phyloP scores from a whole-genome alignment of 2,888 invertebrate genomes.

The Cheilosia vulpina region DNA sequence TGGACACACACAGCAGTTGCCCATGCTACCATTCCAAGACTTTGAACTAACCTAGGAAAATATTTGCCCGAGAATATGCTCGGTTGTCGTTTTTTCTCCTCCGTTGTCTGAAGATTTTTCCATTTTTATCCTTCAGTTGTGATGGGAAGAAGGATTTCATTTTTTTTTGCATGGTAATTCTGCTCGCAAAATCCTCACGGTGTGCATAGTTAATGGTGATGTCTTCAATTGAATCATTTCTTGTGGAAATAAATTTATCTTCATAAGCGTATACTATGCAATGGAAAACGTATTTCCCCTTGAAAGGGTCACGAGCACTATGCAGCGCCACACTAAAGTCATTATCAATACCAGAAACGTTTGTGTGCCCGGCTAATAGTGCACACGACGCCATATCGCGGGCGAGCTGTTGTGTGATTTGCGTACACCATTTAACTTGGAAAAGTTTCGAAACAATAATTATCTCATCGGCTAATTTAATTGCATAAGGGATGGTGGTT shows the following conservation, averaged over 20 bases:
- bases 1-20: background rate
- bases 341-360: conserved; percentile 7
- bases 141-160: background rate
- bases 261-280: conserved; percentile 23
- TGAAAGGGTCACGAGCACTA: background rate
- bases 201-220: conserved; percentile 4
- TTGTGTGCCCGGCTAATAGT: conserved; percentile 12
- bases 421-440: conserved; percentile 67
- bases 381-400: conserved; percentile 14
- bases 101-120: background rate
- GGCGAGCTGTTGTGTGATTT: conserved; percentile 37
- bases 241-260: conserved; percentile 39
- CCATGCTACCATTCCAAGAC: background rate
- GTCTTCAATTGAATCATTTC: conserved; percentile 47
- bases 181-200: conserved; percentile 22
- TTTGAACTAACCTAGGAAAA: background rate
- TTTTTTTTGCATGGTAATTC: conserved; percentile 32
- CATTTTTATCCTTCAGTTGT: conserved; percentile 46
- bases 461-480: conserved; percentile 66
- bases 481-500: conserved; percentile 30
- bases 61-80: conserved; percentile 41
- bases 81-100: background rate
- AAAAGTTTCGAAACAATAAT: conserved; percentile 71
- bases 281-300: background rate
- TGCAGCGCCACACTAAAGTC: conserved; percentile 17